These are phyloP conservation scores for Egretta garzetta DNA, from an alignment of 2,113 vertebrate species.

Conservation along the genomic window DNA sequence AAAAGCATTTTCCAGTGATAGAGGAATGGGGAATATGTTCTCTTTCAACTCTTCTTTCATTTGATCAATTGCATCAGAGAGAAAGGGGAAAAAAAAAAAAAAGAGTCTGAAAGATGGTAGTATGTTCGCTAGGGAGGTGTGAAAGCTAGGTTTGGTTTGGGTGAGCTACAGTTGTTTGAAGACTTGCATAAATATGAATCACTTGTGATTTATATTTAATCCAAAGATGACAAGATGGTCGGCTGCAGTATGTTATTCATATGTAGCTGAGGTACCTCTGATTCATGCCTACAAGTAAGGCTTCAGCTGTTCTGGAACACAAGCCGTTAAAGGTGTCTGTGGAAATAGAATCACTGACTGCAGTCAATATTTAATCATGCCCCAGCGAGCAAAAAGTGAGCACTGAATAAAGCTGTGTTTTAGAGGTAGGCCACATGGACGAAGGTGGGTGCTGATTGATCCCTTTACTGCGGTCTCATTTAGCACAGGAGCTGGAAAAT, in stretches of 20 bases:
- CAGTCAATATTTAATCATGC: background rate
- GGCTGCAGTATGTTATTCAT: background rate
- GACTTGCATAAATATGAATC: background rate
- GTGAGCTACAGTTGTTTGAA: conserved; percentile 10
- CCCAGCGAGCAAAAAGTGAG: background rate
- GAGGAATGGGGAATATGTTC: background rate
- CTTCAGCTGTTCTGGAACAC: background rate
- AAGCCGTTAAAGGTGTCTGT: background rate
- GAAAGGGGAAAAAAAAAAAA: background rate
- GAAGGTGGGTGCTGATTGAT: background rate
- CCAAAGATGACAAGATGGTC: background rate
- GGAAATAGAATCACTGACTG: background rate
- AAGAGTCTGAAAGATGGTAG: background rate
- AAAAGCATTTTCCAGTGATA: background rate
- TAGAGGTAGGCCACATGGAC: background rate
- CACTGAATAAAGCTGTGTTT: background rate
- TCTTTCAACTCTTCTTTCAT: conserved; percentile 12
- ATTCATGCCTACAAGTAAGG: background rate
- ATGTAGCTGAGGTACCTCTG: background rate
- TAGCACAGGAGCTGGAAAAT: background rate
- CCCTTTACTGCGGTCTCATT: background rate
- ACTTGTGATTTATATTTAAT: conserved; percentile 51
- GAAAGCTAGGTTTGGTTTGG: background rate
- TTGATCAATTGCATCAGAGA: background rate
- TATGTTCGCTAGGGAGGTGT: background rate